These are phyloP conservation scores for Dryobates pubescens DNA, from an alignment of 2,797 vertebrate genomes.

Conservation along the genomic window DNA sequence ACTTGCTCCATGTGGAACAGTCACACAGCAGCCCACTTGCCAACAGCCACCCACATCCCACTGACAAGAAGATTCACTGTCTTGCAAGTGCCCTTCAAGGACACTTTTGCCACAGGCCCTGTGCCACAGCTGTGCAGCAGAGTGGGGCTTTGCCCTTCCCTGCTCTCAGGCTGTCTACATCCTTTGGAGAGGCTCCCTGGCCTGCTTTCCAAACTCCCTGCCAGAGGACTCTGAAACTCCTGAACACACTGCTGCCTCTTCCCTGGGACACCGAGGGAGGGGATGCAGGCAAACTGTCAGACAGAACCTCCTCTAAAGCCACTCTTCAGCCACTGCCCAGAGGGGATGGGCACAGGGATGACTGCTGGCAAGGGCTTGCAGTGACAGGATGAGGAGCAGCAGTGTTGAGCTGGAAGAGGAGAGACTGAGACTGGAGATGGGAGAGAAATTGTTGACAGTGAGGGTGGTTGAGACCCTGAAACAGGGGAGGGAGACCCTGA, in stretches of 20 bases:
- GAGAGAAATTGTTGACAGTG: too few species aligned
- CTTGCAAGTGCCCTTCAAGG: not conserved
- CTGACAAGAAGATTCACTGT: not conserved
- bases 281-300: not conserved
- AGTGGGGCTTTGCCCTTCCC: not conserved
- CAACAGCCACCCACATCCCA: not conserved
- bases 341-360: not conserved
- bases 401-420: too few species aligned
- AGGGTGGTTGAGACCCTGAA: too few species aligned
- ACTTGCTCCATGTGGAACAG: not conserved
- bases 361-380: too few species aligned
- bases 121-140: not conserved
- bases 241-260: not conserved
- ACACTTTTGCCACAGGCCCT: not conserved
- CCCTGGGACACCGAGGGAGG: not conserved
- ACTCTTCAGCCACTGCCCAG: not conserved
- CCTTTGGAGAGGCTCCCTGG: not conserved
- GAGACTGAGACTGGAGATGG: too few species aligned
- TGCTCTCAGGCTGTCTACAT: not conserved
- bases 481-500: too few species aligned
- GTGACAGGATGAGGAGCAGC: too few species aligned
- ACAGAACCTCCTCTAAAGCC: not conserved
- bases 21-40: not conserved
- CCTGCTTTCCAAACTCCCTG: not conserved
- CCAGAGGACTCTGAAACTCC: not conserved